Conservation (phyloP, 2,797 vertebrate species). For the Hypotaenidia philippensis region DNA sequence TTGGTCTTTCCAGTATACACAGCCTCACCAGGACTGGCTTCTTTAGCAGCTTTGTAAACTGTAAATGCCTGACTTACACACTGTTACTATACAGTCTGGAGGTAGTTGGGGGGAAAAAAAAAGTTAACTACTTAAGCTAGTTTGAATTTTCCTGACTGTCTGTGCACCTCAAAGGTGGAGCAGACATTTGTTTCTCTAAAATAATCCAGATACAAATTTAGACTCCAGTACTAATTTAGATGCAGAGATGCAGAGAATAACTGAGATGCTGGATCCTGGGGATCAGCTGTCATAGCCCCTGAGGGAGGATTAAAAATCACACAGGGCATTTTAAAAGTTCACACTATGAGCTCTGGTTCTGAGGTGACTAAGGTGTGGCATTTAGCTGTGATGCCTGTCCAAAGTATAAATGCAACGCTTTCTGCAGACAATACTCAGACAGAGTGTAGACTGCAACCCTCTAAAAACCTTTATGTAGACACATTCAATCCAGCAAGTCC, state of each 20-base stretch:
- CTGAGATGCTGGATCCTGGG: neutral
- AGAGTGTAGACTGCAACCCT: neutral
- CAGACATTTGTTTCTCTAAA: neutral
- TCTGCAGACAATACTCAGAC: neutral
- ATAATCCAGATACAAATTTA: neutral
- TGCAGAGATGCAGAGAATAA: neutral
- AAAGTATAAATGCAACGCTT: neutral
- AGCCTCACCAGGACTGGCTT: neutral
- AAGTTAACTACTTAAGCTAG: neutral
- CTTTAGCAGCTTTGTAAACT: neutral
- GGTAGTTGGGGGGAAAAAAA: neutral
- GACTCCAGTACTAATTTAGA: neutral
- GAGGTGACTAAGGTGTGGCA: neutral
- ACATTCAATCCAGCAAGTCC: neutral
- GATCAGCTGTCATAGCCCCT: neutral
- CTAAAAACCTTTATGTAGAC: neutral
- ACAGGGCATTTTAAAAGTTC: neutral
- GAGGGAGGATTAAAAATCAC: neutral
- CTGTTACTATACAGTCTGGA: neutral
- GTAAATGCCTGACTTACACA: neutral
- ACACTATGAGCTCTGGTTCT: neutral
- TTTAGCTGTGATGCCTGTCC: neutral
- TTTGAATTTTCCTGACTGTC: neutral
- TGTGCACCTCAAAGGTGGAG: neutral
- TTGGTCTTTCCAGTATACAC: neutral